Base-by-base conservation (phyloP, 1,140 invertebrate genomes). In the Drosophila littoralis region DNA sequence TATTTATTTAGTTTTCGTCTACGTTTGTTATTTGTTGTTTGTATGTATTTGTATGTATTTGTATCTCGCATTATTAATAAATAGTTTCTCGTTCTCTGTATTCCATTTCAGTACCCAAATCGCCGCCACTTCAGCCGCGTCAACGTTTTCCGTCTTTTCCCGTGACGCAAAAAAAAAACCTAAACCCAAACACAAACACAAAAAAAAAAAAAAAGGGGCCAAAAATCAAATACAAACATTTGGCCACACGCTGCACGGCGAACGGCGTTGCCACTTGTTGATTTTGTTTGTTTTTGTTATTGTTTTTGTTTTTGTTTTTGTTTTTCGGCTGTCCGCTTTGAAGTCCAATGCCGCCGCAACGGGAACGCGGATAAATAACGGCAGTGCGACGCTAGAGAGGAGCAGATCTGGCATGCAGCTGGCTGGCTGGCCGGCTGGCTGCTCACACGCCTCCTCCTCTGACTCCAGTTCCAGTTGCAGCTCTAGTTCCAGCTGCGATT, bases 61-160 rank as follows among this genome's bases (percentile, higher is more conserved):
- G 72, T 79, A 68, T 76, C 74, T 71, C 76, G 74, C 81, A 89
- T 89, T 88, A 89, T 88, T 89, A 89, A 89, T 85, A 89, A 89
- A 88, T 89, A 89, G 84, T 89, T 81, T 89, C 84, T 89, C 89
- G 77, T 88, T 88, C 83, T 88, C 72, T 88, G 57, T 79, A 79
- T 88, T 88, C 76, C 73, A 81, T 88, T 88, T 88, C 84, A 89
- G 84, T 89, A 81, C 68, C 66, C 77, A 70, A 81, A 73, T 64
- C 71, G 67, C 58, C 61, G 78, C 63, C 78, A 75, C 60, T 70
- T 63, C 52, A 71, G 59, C 54, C 74, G 73, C 63, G 57, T 65
- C 58, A 73, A 48, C 22, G 66, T 74, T 72, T 63, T 65, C 64
- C 70, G 64, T n/a, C 57, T 52, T 52, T 45, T 70, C 38, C 45